Conservation (phyloP, 2,888 invertebrate species). For the Zaprionus bogoriensis region DNA sequence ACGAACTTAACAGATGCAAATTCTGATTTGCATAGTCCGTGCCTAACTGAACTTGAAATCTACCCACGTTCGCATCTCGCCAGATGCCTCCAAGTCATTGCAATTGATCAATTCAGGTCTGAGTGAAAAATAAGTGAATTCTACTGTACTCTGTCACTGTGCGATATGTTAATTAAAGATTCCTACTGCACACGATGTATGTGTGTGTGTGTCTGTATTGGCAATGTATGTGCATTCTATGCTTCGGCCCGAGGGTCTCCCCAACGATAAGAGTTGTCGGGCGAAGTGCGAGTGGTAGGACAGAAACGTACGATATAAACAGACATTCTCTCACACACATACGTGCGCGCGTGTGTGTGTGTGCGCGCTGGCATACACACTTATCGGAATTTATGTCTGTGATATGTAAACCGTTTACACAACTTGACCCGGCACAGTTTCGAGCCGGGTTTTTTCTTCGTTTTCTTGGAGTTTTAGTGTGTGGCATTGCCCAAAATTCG, state of each 20-base stretch:
- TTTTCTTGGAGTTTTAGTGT: neutral
- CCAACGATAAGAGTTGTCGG: too few relatives aligned
- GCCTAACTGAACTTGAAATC: too few relatives aligned
- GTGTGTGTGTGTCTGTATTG: neutral
- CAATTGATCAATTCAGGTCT: neutral
- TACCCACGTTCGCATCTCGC: too few relatives aligned
- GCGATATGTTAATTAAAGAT: slow-evolving; percentile 45
- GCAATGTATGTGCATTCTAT: too few relatives aligned
- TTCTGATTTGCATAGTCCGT: too few relatives aligned
- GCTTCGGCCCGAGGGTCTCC: too few relatives aligned
- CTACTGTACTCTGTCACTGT: slow-evolving; percentile 17
- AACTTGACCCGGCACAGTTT: slow-evolving; percentile 53
- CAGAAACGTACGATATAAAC: too few relatives aligned
- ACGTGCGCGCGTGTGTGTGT: too few relatives aligned
- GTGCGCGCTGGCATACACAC: too few relatives aligned
- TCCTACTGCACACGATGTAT: slow-evolving; percentile 1
- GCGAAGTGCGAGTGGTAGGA: too few relatives aligned
- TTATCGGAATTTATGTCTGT: slow-evolving; percentile 3
- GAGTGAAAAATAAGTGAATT: neutral
- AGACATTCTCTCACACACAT: too few relatives aligned
- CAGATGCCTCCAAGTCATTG: neutral
- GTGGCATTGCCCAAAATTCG: slow-evolving; percentile 41
- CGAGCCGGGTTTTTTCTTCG: slow-evolving; percentile 34
- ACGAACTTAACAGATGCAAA: too few relatives aligned
- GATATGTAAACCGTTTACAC: slow-evolving; percentile 4